These are phyloP conservation scores for Liasis olivaceus DNA, from an alignment of 2,797 vertebrate genomes.

Conservation along the genomic window DNA sequence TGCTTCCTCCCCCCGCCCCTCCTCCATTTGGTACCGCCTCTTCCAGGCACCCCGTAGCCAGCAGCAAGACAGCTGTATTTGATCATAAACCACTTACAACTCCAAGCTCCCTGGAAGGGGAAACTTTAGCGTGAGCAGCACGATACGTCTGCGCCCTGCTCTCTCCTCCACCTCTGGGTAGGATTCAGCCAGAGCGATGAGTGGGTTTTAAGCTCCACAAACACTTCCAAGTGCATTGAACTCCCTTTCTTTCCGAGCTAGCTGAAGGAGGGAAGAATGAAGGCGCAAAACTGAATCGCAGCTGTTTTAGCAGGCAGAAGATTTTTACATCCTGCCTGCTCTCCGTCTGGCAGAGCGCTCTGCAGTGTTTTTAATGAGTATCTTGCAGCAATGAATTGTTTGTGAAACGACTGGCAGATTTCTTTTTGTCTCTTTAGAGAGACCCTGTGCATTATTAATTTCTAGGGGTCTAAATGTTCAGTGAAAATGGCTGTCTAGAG, in stretches of 20 bases:
- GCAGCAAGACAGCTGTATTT: slow-evolving; percentile 81
- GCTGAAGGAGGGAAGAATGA: slow-evolving; percentile 23
- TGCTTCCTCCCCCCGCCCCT: slow-evolving; percentile 40
- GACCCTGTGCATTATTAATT: slow-evolving; percentile 49
- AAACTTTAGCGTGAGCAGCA: slow-evolving; percentile 73
- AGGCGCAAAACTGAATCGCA: slow-evolving; percentile 57
- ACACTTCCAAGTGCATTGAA: slow-evolving; percentile 45
- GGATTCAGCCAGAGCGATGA: slow-evolving; percentile 1
- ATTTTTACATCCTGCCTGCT: slow-evolving; percentile 36
- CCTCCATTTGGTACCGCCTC: slow-evolving; percentile 68
- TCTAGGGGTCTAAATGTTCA: slow-evolving; percentile 51
- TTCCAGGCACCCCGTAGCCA: slow-evolving; percentile 69
- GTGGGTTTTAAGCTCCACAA: slow-evolving; percentile 40
- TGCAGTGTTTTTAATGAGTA: slow-evolving; percentile 49
- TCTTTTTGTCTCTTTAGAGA: slow-evolving; percentile 27
- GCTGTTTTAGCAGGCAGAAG: slow-evolving; percentile 55
- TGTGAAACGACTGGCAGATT: slow-evolving; percentile 51
- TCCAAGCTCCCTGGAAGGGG: slow-evolving; percentile 66
- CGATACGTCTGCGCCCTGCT: slow-evolving; percentile 34
- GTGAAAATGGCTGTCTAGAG: slow-evolving; percentile 74
- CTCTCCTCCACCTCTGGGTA: not conserved
- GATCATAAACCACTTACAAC: slow-evolving; percentile 78
- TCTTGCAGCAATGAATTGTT: slow-evolving; percentile 53
- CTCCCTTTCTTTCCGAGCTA: slow-evolving; percentile 22
- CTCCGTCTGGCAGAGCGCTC: slow-evolving; percentile 48